Evolutionary conservation across 2,797 vertebrate genomes (phyloP).

Genomic region (Schizothorax lantsangensis): DNA sequence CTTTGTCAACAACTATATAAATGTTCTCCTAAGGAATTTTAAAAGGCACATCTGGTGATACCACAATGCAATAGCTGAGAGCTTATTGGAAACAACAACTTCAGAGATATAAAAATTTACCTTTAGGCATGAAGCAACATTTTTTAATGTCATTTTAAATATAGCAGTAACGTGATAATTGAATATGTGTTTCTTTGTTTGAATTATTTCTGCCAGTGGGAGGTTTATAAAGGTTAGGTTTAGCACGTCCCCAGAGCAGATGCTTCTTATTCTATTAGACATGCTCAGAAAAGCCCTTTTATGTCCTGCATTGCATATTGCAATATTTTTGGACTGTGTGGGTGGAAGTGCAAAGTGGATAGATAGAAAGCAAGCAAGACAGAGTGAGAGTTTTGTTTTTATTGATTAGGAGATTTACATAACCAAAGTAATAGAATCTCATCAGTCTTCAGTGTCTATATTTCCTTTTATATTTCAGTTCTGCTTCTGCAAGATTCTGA

Average conservation of each 20-base stretch:
- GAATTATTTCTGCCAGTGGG: background rate
- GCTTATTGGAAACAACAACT: background rate
- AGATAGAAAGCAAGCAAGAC: slow-evolving; percentile 25
- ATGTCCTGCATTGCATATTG: slow-evolving; percentile 25
- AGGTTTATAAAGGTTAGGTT: slow-evolving; percentile 18
- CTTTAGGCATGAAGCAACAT: background rate
- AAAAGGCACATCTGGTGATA: background rate
- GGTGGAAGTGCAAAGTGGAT: slow-evolving; percentile 49
- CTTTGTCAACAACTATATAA: background rate
- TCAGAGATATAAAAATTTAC: background rate
- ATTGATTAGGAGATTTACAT: slow-evolving; percentile 34
- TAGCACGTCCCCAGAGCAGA: slow-evolving; percentile 13
- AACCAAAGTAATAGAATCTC: slow-evolving; percentile 38
- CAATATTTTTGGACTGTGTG: slow-evolving; percentile 56
- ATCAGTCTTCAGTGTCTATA: background rate
- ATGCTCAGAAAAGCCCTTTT: slow-evolving; percentile 43
- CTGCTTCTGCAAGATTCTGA: slow-evolving; percentile 6
- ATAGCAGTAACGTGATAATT: background rate
- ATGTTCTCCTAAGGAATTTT: background rate
- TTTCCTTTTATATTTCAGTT: background rate
- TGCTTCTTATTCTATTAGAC: slow-evolving; percentile 44
- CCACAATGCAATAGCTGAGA: background rate
- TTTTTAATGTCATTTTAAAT: slow-evolving; percentile 5
- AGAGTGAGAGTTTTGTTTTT: slow-evolving; percentile 33
- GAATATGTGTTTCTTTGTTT: background rate